Conservation (phyloP, 2,113 vertebrate genomes). For the Origma solitaria region DNA sequence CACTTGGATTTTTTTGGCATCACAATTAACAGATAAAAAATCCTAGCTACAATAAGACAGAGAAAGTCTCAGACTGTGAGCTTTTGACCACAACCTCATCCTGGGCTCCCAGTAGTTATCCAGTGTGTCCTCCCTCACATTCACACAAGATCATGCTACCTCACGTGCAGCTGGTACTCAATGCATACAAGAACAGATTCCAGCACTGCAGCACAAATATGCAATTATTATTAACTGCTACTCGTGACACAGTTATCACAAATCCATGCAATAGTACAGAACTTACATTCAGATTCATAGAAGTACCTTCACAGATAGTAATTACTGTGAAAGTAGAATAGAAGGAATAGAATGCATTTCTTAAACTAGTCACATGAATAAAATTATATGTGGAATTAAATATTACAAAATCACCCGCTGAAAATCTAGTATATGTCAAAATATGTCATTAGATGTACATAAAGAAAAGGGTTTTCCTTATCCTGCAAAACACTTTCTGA, state of each 20-base stretch:
- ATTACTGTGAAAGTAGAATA: neutral
- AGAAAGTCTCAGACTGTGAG: neutral
- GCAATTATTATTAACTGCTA: neutral
- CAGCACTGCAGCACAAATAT: neutral
- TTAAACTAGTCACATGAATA: neutral
- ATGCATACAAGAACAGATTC: neutral
- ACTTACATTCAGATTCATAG: neutral
- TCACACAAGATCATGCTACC: neutral
- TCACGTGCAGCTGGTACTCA: neutral
- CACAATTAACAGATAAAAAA: neutral
- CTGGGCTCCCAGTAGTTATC: neutral
- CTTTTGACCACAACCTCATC: neutral
- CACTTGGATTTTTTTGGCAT: neutral
- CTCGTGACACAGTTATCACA: neutral
- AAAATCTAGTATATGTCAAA: neutral
- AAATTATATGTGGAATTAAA: neutral
- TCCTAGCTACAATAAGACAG: neutral
- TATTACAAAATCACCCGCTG: neutral
- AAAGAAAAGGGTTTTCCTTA: neutral
- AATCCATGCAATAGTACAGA: neutral
- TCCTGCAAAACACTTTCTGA: neutral
- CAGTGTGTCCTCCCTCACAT: neutral
- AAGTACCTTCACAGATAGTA: neutral
- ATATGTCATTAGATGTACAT: neutral
- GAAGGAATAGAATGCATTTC: neutral